These are phyloP conservation scores for Hozukius guyotensis DNA, from an alignment of 2,797 vertebrate species.

Conservation along the genomic window DNA sequence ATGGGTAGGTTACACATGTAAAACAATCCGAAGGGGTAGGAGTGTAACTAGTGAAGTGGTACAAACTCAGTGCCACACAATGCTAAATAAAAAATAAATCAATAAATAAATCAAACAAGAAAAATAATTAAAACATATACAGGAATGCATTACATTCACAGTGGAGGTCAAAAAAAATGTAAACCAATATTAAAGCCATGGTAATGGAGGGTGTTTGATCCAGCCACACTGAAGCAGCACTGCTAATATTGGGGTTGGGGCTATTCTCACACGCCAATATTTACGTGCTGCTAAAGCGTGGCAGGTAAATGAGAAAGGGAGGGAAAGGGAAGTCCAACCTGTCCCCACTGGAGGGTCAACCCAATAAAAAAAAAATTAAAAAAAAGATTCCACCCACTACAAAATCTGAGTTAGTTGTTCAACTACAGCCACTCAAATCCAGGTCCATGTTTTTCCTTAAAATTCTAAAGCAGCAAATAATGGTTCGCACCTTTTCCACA, in stretches of 20 bases:
- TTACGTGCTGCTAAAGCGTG: constrained; percentile 99
- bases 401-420: constrained; percentile 10
- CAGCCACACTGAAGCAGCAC: constrained; percentile 98
- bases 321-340: constrained; percentile 43
- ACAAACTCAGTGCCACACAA: constrained; percentile 24
- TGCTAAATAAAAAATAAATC: constrained; percentile 7
- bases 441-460: constrained; percentile 84
- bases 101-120: background rate
- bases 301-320: constrained; percentile 82
- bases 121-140: constrained; percentile 4
- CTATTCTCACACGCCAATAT: constrained; percentile 96
- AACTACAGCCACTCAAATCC: constrained; percentile 21
- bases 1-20: constrained; percentile 38
- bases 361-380: background rate
- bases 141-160: constrained; percentile 24
- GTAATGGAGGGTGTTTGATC: constrained; percentile 77
- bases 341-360: constrained; percentile 45
- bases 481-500: constrained; percentile 91
- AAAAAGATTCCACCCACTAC: background rate
- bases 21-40: constrained; percentile 20
- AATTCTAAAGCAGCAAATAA: constrained; percentile 99
- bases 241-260: constrained; percentile 97
- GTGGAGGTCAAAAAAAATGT: background rate
- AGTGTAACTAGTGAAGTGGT: constrained; percentile 34
- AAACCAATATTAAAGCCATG: constrained; percentile 55